A percentile compares a stretch with the other conserved stretches of the same genome.
phyloP scores from a whole-genome alignment of 1,140 invertebrate genomes.

The Macrotrachela quadricornifera region DNA sequence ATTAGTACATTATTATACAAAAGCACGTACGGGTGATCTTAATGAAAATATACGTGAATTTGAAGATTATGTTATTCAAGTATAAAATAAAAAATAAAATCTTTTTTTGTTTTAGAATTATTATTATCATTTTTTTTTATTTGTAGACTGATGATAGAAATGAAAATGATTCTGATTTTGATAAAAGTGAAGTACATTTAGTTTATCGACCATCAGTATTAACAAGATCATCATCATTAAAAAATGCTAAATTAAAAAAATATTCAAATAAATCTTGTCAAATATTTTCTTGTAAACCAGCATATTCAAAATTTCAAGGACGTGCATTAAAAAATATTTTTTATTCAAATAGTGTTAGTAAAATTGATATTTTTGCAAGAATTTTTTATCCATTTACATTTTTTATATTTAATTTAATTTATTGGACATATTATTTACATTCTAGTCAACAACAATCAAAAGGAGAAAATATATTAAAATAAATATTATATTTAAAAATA shows the following conservation, averaged over 20 bases:
- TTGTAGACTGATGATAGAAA: not conserved
- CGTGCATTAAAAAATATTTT: constrained; percentile 11
- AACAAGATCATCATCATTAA: no score
- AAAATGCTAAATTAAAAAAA: no score
- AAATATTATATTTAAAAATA: no score
- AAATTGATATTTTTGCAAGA: constrained; percentile 34
- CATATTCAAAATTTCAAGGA: constrained; percentile 17
- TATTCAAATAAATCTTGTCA: no score
- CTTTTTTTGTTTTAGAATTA: not conserved
- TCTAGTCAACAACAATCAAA: no score
- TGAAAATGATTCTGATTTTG: not conserved
- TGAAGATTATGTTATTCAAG: not conserved
- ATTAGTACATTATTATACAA: constrained; percentile 78
- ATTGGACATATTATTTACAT: constrained; percentile 33
- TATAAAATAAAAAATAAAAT: not conserved
- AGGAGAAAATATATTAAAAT: no score
- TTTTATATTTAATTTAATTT: constrained; percentile 30
- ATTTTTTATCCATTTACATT: constrained; percentile 34
- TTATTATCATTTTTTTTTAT: not conserved
- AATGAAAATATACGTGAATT: not conserved
- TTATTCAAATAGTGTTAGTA: constrained; percentile 19
- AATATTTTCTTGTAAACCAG: not conserved
- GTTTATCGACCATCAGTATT: no score
- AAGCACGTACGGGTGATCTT: constrained; percentile 26
- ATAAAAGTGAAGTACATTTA: not conserved